Base-by-base conservation (phyloP, 2,797 vertebrate genomes). In the Phoxinus dragarum region DNA sequence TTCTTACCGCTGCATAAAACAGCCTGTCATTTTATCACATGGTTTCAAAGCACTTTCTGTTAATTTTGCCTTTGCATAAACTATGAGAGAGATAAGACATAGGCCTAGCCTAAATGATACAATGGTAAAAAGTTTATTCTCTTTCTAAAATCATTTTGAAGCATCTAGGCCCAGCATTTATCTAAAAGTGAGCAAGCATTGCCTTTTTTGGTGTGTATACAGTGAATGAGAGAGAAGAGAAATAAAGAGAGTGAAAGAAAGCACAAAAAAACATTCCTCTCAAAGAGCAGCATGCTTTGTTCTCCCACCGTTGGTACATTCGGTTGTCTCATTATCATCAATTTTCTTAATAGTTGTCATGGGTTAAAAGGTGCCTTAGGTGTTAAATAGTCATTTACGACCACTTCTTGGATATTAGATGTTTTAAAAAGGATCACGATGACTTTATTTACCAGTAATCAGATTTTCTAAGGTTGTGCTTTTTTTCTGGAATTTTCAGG, bases 251-350 rank as follows among this genome's bases (percentile, higher is more conserved):
- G 54, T 11, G 42, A 78, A 64, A 82, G 47, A 76, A 49, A 71
- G 52, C 54, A n/a, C 12, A 21, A 44, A 80, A 47, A 77, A 59
- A 40, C 12, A 38, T 17, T 59, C 14, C 36, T 42, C 23, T 44
- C 38, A 44, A 64, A 31, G 38, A 81, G 66, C 36, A 40, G 36
- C 56, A 44, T 72, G 66, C 66, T 40, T 82, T 68, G 68, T 84
- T 69, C 21, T 73, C 74, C 69, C n/a, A 4, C 23, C 19, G 66
- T 71, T 7, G 14, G 71, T 66, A 38, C 49, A 42, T 87, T 56
- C n/a, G n/a, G 64, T 66, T 83, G 61, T 59, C 64, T 87, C 64
- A 89, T 87, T 89, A 84, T 85, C 83, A 36, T 67, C 82, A 23
- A 82, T 89, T 86, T 86, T 86, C 71, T 38, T 84, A 84, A 88